phyloP scores from a whole-genome alignment of 35 echinoderm and acorn worm species.

The Apostichopus japonicus region DNA sequence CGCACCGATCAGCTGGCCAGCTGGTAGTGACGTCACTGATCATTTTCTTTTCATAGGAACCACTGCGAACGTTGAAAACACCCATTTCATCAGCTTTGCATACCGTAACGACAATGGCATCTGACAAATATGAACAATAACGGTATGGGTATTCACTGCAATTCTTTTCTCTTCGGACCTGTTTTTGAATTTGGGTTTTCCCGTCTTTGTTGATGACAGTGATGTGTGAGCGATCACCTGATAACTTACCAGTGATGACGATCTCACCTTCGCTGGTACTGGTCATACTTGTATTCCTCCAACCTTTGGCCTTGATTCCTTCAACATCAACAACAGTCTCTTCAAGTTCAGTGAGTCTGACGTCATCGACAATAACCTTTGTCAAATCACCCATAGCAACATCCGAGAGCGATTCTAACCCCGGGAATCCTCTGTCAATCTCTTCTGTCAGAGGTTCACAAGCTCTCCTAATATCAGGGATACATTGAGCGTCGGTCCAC shows the following conservation, averaged over 20 bases:
- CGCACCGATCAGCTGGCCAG: background rate
- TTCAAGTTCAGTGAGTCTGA: background rate
- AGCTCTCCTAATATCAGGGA: slow-evolving; percentile 16
- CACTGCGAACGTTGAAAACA: background rate
- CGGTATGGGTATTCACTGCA: background rate
- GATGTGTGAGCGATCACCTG: background rate
- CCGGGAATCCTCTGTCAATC: background rate
- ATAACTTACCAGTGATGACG: background rate
- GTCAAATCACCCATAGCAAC: background rate
- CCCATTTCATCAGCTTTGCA: background rate
- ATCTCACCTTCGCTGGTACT: background rate
- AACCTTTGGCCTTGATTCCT: background rate
- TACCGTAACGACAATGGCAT: background rate
- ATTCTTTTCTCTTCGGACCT: background rate
- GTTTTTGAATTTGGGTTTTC: too few relatives aligned
- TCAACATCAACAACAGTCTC: background rate
- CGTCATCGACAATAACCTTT: background rate
- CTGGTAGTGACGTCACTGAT: background rate
- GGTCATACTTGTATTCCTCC: background rate
- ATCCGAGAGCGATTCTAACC: background rate
- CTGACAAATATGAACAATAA: background rate
- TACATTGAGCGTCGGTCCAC: slow-evolving; percentile 30
- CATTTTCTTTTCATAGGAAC: background rate
- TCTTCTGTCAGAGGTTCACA: slow-evolving; percentile 13
- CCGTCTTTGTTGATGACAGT: background rate